Evolutionary conservation across 2,797 vertebrate genomes (phyloP).

Genomic region (Enoplosus armatus): DNA sequence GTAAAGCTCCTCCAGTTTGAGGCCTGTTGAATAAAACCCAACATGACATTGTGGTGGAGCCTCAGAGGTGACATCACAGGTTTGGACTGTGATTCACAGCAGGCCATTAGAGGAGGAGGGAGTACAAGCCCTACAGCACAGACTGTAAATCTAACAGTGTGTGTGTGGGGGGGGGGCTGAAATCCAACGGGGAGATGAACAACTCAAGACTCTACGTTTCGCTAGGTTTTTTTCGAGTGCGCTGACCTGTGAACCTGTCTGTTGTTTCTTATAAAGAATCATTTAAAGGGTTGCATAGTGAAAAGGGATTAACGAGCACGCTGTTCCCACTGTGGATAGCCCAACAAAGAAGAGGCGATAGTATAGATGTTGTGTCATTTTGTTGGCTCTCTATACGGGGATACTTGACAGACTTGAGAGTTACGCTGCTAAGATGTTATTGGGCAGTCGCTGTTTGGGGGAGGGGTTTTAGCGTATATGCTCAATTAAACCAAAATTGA

Average conservation of each 20-base stretch:
- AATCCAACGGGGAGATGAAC: constrained; percentile 52
- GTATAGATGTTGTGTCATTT: not conserved
- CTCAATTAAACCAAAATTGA: not conserved
- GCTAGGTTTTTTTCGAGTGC: not conserved
- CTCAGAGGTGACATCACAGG: constrained; percentile 63
- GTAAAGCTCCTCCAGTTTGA: constrained; percentile 13
- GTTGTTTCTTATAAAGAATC: not conserved
- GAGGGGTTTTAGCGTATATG: not conserved
- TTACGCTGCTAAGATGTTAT: not conserved
- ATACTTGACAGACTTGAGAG: not conserved
- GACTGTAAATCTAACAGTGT: constrained; percentile 58
- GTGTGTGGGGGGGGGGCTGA: constrained; percentile 33
- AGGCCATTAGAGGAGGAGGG: constrained; percentile 41
- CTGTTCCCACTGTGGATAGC: not conserved
- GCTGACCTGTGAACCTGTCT: constrained; percentile 10
- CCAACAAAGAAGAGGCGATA: not conserved
- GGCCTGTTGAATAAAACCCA: constrained; percentile 3
- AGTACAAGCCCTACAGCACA: constrained; percentile 14
- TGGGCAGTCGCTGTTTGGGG: not conserved
- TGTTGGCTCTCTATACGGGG: not conserved
- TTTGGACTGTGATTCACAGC: constrained; percentile 59
- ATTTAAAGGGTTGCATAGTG: not conserved
- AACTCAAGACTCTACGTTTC: constrained; percentile 26
- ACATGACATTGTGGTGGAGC: not conserved
- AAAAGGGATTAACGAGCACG: not conserved